These are phyloP conservation scores for Metacarcinus magister DNA, from an alignment of 2,888 invertebrate genomes.

Conservation along the genomic window DNA sequence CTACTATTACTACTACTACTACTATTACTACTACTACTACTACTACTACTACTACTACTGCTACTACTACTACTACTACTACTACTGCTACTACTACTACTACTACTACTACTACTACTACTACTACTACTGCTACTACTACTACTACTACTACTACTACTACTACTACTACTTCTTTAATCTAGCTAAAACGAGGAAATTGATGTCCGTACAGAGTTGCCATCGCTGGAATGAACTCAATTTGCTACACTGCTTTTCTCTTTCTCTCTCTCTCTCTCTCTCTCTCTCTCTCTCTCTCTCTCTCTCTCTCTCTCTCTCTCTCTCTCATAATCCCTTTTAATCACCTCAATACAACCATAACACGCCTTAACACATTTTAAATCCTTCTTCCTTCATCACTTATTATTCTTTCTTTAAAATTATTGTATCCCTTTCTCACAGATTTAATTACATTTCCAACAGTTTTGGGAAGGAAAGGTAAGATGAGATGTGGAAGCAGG, in stretches of 20 bases:
- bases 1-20: no score
- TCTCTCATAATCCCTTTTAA: no score
- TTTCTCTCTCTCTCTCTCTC: neutral
- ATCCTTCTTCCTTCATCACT: no score
- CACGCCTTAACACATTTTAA: no score
- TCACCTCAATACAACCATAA: neutral
- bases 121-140: constrained; percentile 32
- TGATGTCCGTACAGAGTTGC: neutral
- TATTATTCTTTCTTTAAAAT: no score
- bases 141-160: constrained; percentile 16
- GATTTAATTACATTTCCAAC: no score
- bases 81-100: neutral
- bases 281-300: constrained; percentile 26
- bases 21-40: no score
- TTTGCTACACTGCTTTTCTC: neutral
- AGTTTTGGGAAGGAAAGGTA: no score
- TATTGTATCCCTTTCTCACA: no score
- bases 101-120: constrained; percentile 42
- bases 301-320: constrained; percentile 42
- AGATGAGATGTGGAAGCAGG: no score
- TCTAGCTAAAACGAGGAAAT: neutral
- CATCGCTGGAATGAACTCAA: neutral
- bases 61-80: neutral
- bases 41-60: neutral
- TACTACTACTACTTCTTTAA: neutral